phyloP scores from a whole-genome alignment of 2,888 invertebrate species.

The Caenorhabditis becei region DNA sequence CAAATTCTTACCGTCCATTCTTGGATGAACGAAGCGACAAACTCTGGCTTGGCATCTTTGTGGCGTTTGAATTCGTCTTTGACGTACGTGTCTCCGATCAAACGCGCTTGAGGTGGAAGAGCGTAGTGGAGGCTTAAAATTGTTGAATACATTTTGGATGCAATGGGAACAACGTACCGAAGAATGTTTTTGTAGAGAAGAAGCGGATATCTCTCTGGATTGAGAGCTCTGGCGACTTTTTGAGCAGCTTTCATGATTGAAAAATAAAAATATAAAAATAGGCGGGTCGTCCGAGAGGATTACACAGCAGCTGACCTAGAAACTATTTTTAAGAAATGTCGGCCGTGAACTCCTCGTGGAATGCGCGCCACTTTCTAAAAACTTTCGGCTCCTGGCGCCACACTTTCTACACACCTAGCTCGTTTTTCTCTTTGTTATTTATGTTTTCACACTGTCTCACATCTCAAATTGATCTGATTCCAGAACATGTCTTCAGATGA shows the following conservation, averaged over 20 bases:
- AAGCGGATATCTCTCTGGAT: constrained; percentile 54
- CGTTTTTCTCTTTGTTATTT: no score
- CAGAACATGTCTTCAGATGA: background rate
- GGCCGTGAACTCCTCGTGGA: constrained; percentile 42
- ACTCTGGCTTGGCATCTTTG: constrained; percentile 66
- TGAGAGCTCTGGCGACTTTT: constrained; percentile 44
- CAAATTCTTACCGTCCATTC: constrained; percentile 74
- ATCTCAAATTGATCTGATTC: no score
- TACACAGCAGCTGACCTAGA: constrained; percentile 21
- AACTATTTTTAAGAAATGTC: background rate
- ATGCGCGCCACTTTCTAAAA: background rate
- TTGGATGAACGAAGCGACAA: constrained; percentile 30
- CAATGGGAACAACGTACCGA: constrained; percentile 20
- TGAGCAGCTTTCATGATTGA: constrained; percentile 36
- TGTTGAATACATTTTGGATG: no score
- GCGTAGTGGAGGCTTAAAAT: constrained; percentile 76
- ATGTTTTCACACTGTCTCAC: no score
- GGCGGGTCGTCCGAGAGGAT: constrained; percentile 6
- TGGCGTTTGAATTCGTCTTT: constrained; percentile 77
- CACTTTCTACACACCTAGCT: no score
- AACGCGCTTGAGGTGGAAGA: constrained; percentile 71
- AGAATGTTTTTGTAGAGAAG: constrained; percentile 62
- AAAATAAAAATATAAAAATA: constrained; percentile 10
- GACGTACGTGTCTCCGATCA: constrained; percentile 78
- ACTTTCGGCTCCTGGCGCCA: background rate